A percentile compares a stretch with the other conserved stretches of the same genome.
Conservation (phyloP, 2,113 vertebrate genomes). For the Turnix velox region DNA sequence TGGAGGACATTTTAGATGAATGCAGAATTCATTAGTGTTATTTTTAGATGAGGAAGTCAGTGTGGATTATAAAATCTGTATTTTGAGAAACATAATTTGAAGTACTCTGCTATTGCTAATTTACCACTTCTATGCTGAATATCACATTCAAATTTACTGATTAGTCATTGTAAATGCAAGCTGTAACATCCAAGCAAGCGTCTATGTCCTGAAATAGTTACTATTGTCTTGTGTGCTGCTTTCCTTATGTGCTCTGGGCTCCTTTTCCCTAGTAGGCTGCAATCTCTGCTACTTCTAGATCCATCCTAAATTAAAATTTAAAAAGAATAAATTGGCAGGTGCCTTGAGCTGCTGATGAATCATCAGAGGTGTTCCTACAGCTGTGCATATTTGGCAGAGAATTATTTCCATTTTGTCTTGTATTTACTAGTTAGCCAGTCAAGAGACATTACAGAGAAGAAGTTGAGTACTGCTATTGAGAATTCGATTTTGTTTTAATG, state of each 20-base stretch:
- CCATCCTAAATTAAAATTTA: slow-evolving; percentile 41
- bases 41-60: slow-evolving; percentile 41
- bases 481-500: neutral
- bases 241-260: neutral
- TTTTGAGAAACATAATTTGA: slow-evolving; percentile 58
- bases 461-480: neutral
- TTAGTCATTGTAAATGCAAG: slow-evolving; percentile 53
- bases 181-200: neutral
- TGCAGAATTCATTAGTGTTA: slow-evolving; percentile 6
- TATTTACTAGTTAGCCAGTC: slow-evolving; percentile 33
- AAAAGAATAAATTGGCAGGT: slow-evolving; percentile 39
- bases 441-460: neutral
- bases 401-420: slow-evolving; percentile 22
- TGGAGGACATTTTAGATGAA: neutral
- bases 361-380: slow-evolving; percentile 41
- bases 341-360: slow-evolving; percentile 20
- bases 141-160: slow-evolving; percentile 47
- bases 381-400: slow-evolving; percentile 35
- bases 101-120: slow-evolving; percentile 45
- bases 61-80: slow-evolving; percentile 9
- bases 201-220: slow-evolving; percentile 44
- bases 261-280: slow-evolving; percentile 11
- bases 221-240: slow-evolving; percentile 28
- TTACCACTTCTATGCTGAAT: slow-evolving; percentile 40
- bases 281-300: slow-evolving; percentile 10